Conservation (phyloP, 2,113 vertebrate genomes). For the Albula goreensis region DNA sequence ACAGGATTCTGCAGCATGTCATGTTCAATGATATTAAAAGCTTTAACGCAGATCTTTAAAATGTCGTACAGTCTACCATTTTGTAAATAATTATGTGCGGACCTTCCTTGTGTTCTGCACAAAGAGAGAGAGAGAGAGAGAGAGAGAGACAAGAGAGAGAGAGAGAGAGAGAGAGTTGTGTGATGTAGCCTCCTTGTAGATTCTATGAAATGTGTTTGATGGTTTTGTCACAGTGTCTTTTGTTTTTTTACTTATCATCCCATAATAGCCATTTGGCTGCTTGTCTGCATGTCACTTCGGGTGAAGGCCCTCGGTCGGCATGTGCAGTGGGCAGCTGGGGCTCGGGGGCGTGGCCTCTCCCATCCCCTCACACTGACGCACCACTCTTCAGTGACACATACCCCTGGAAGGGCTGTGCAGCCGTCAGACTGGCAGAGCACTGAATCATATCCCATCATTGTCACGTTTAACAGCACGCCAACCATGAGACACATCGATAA, state of each 20-base stretch:
- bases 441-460: conserved; percentile 24
- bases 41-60: too few relatives aligned
- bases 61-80: too few relatives aligned
- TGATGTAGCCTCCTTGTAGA: neutral
- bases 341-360: conserved; percentile 19
- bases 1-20: too few relatives aligned
- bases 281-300: conserved; percentile 22
- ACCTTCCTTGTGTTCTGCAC: too few relatives aligned
- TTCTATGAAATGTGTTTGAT: neutral
- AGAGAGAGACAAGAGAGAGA: too few relatives aligned
- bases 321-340: conserved; percentile 29
- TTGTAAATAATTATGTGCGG: too few relatives aligned
- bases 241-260: conserved; percentile 25
- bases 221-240: neutral
- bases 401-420: neutral
- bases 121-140: too few relatives aligned
- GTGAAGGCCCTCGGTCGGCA: conserved; percentile 8
- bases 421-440: conserved; percentile 23
- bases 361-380: conserved; percentile 1
- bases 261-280: conserved; percentile 16
- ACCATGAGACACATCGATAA: conserved; percentile 37
- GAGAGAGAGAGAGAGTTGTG: too few relatives aligned
- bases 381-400: neutral
- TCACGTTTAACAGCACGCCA: conserved; percentile 1
- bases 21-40: too few relatives aligned